Evolutionary conservation across 2,113 vertebrate genomes (phyloP).

Genomic region (Fulmarus glacialis): DNA sequence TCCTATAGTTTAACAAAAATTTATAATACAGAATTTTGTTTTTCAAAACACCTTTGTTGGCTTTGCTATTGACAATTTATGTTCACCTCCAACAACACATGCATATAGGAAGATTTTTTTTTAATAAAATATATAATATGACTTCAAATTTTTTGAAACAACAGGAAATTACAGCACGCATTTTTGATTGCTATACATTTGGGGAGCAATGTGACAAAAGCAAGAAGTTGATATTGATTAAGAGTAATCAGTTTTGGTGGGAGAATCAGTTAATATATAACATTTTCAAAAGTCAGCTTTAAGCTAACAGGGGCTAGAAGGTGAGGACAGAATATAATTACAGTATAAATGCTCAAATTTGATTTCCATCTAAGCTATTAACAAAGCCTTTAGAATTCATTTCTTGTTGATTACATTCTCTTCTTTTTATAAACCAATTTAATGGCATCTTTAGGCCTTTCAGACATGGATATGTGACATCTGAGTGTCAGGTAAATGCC

Average conservation of each 20-base stretch:
- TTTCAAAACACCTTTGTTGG: neutral
- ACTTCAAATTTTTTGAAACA: neutral
- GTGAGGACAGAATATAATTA: neutral
- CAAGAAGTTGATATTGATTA: neutral
- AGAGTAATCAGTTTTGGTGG: neutral
- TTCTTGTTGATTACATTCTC: neutral
- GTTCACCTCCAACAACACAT: neutral
- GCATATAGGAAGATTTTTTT: neutral
- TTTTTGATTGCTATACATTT: neutral
- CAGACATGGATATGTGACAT: neutral
- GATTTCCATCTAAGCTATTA: neutral
- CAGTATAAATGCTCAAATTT: neutral
- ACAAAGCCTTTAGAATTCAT: neutral
- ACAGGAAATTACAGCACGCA: neutral
- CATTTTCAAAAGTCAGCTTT: neutral
- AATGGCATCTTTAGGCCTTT: neutral
- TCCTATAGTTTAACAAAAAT: neutral
- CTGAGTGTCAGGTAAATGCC: constrained; percentile 17
- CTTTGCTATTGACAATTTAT: neutral
- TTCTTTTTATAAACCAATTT: neutral
- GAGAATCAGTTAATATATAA: neutral
- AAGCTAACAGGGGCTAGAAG: neutral
- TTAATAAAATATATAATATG: neutral
- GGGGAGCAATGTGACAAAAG: neutral
- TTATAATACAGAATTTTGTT: neutral